Evolutionary conservation across 2,113 vertebrate genomes (phyloP), one percentile per base, ranked within the genome.

Genomic region (Pterophyllum scalare): DNA sequence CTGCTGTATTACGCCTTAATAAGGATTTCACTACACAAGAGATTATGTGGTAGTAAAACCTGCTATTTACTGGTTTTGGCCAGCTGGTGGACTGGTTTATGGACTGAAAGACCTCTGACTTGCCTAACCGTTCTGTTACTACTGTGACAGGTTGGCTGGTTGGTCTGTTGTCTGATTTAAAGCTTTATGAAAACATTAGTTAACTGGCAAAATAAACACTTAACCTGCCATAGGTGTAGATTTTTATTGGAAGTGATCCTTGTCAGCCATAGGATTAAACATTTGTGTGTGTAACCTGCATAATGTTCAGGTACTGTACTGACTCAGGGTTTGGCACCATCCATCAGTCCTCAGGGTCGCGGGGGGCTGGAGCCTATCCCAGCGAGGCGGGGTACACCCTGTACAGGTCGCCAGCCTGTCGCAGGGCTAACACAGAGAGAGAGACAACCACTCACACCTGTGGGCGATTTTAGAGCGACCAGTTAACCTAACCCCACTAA

Each of bases 1-100:
- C 31, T 56, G 15, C 43, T 54, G 59, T 22, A 43, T 75, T 22
- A 40, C 8, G 15, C 35, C 28, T 65, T 28, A 76, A 60, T 54
- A 77, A 77, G 89, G 86, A 82, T 85, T 90, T 90, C 40, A 67
- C 82, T 24, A 82, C 67, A 75, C 33, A 1, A 15, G 20, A 74
- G 83, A 87, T 90, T 87, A 88, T 80, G 79, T 6, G 40, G 72
- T 76, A 77, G 43, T 87, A 74, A 86, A 87, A 87, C n/a, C 28
- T 46, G 82, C 75, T 70, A 75, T 84, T 85, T 75, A 80, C 85
- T 88, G 81, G 49, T 83, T 2, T 40, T n/a, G 46, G 49, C 56
- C 35, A 61, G 35, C 33, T 70, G 67, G 38, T 56, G 31, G 75
- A 60, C 38, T 88, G 80, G 54, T 79, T 83, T 79, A 17, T 49